These are phyloP conservation scores for Drosophila kokeensis DNA, from an alignment of 2,888 invertebrate genomes.

Conservation along the genomic window DNA sequence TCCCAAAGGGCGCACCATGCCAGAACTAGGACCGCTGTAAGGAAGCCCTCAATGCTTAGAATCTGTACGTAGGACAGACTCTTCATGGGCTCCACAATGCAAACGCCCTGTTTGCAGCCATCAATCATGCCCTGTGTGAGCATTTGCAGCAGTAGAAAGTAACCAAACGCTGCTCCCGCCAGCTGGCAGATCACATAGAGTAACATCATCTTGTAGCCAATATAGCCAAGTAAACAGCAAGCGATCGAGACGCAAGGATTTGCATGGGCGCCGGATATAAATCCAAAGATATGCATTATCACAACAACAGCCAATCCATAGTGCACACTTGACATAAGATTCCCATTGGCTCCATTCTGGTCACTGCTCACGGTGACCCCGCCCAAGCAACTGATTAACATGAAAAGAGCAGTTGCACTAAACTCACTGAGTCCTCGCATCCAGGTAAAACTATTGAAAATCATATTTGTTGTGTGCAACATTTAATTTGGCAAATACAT, in stretches of 20 bases:
- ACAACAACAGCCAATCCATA: conserved; percentile 55
- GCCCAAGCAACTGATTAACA: conserved; percentile 58
- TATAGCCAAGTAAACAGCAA: conserved; percentile 60
- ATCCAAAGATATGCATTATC: conserved; percentile 67
- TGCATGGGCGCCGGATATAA: conserved; percentile 69
- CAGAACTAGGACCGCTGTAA: conserved; percentile 52
- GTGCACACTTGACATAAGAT: conserved; percentile 42
- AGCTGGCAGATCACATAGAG: conserved; percentile 57
- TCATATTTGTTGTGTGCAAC: conserved; percentile 32
- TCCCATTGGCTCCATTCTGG: neutral
- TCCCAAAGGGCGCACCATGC: conserved; percentile 74
- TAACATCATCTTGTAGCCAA: conserved; percentile 39
- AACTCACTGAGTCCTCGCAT: conserved; percentile 59
- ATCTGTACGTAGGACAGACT: conserved; percentile 42
- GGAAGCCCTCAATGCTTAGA: conserved; percentile 49
- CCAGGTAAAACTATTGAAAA: conserved; percentile 8
- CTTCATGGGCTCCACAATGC: conserved; percentile 45
- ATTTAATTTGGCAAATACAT: conserved; percentile 32
- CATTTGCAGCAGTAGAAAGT: conserved; percentile 45
- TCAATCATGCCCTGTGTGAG: conserved; percentile 43
- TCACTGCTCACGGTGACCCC: neutral
- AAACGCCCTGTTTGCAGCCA: conserved; percentile 34
- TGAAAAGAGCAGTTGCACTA: conserved; percentile 42
- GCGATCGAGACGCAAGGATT: conserved; percentile 67
- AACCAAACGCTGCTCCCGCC: conserved; percentile 53